Conservation (phyloP, 2,797 vertebrate species). For the Pseudopleuronectes americanus region DNA sequence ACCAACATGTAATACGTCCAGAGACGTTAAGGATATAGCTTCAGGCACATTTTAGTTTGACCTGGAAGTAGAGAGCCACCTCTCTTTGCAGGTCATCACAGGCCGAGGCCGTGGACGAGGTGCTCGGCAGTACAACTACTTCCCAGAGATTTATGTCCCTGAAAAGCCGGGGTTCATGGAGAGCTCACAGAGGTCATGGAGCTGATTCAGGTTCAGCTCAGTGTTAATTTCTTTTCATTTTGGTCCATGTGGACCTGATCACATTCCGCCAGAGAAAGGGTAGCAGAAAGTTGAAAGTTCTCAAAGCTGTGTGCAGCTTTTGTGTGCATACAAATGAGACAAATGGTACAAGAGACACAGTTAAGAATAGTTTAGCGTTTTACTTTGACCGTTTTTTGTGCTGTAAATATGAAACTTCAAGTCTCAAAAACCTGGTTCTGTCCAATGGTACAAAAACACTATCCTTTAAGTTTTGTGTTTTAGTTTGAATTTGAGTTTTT, state of each 20-base stretch:
- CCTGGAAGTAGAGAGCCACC: conserved; percentile 45
- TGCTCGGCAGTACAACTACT: conserved; percentile 63
- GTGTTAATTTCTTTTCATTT: conserved; percentile 53
- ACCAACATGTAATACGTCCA: conserved; percentile 36
- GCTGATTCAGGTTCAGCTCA: conserved; percentile 59
- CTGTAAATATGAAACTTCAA: conserved; percentile 6
- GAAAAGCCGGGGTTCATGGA: conserved; percentile 69
- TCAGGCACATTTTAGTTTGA: conserved; percentile 54
- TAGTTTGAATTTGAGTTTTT: conserved; percentile 9
- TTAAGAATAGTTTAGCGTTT: not conserved
- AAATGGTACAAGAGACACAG: not conserved
- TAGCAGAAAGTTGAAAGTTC: conserved; percentile 2
- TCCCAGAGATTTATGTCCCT: conserved; percentile 75
- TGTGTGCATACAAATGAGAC: not conserved
- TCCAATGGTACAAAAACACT: too few relatives aligned
- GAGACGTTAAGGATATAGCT: conserved; percentile 16
- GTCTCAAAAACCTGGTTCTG: too few relatives aligned
- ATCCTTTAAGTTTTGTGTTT: too few relatives aligned
- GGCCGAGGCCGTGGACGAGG: conserved; percentile 63
- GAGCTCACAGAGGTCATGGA: conserved; percentile 59
- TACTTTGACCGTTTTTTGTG: not conserved
- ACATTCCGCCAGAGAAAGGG: conserved; percentile 20
- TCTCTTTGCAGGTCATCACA: conserved; percentile 50
- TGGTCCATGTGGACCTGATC: conserved; percentile 38
- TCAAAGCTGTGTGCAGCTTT: not conserved